Conservation (phyloP, 2,113 vertebrate genomes). For the Calidris pugnax region DNA sequence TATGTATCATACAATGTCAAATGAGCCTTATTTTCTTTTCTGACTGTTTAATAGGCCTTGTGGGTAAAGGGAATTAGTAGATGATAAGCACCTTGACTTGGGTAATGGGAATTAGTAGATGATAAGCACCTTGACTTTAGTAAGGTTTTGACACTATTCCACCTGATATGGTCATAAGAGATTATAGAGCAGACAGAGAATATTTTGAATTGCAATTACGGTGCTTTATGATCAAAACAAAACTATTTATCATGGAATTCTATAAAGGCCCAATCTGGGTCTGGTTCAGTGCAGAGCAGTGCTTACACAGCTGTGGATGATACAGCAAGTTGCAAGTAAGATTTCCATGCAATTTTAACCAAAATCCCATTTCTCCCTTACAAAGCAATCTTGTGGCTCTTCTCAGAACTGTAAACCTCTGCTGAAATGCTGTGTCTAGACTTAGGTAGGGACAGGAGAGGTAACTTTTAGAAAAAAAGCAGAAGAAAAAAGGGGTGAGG, state of each 20-base stretch:
- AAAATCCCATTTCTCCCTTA: neutral
- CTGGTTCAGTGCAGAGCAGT: neutral
- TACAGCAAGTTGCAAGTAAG: neutral
- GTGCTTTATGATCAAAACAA: neutral
- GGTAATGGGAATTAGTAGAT: neutral
- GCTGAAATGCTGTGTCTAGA: neutral
- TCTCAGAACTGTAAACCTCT: neutral
- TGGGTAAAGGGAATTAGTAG: neutral
- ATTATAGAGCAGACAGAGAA: neutral
- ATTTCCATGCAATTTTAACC: neutral
- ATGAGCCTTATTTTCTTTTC: slow-evolving; percentile 27
- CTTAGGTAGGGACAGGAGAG: neutral
- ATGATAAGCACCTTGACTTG: neutral
- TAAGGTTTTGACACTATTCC: neutral
- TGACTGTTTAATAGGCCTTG: slow-evolving; percentile 5
- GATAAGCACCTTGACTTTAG: neutral
- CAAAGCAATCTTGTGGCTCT: neutral
- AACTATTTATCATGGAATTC: neutral
- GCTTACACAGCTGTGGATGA: neutral
- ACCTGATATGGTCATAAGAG: neutral
- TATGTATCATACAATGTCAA: slow-evolving; percentile 12
- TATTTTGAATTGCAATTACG: neutral
- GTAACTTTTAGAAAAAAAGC: neutral
- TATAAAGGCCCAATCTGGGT: neutral
- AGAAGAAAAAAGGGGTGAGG: neutral